Evolutionary conservation across 1,140 invertebrate genomes (phyloP), one percentile per base, ranked within the genome.

Genomic region (Pseudomyrmex cubaensis): DNA sequence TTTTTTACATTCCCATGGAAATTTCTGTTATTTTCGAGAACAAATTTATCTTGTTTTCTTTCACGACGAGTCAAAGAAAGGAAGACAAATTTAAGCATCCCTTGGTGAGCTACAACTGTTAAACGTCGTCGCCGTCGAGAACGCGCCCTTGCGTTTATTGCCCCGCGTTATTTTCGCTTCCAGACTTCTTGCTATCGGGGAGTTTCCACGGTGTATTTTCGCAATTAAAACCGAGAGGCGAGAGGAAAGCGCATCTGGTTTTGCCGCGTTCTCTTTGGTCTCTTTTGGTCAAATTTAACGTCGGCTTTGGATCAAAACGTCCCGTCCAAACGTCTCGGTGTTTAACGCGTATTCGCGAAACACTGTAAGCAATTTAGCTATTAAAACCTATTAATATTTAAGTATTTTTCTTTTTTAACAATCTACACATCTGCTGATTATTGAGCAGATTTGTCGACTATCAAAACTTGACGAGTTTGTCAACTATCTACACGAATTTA

Each of bases 101-200:
- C 52, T 64, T 57, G 54, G 62, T 70, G 66, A 80, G 77, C 52
- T 72, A 82, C 69, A 63, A 63, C 13, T 62, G 83, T 73, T 82
- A 67, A 46, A 57, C 67, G 69, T 73, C 67, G 69, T 73, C 69
- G 61, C 61, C 57, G 64, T 50, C 59, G 59, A 83, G 70, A 85
- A 85, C 82, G 62, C 83, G 61, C 67, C 52, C 10, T 44, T 22
- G 59, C 70, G 84, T 85, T 85, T 85, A 85, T 83, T 83, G 70
- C 84, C 35, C 48, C 46, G 48, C 44, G 25, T 62, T 72, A 63
- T 82, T 66, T 66, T 82, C 67, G 20, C 78, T n/a, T 72, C 67
- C 22, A 54, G 66, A 80, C n/a, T 84, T 84, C 83, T 80, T 84
- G 75, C 75, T 67, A 80, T 80, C 75, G 35, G 48, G n/a, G 48